Evolutionary conservation across 2,888 invertebrate species (phyloP).

Genomic region (Drosophila nigritarsus): DNA sequence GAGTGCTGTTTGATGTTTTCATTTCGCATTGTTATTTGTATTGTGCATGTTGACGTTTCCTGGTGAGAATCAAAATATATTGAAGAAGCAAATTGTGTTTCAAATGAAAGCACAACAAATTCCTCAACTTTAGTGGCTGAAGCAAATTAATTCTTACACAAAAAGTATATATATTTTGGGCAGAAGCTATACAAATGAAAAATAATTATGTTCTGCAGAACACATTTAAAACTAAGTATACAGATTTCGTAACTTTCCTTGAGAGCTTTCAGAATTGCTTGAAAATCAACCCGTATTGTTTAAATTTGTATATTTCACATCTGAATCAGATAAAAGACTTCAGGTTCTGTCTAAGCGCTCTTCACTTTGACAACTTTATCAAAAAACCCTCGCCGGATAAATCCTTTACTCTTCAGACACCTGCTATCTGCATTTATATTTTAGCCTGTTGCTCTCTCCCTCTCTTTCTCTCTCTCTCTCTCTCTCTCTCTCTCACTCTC

Average conservation of each 20-base stretch:
- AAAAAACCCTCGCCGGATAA: constrained; percentile 24
- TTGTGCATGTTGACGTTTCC: not conserved
- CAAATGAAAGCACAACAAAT: not conserved
- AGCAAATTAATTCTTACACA: not conserved
- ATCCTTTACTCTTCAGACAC: not conserved
- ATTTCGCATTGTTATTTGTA: not conserved
- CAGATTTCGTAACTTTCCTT: not conserved
- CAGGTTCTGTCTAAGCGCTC: not conserved
- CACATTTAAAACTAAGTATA: not conserved
- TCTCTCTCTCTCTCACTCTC: not conserved
- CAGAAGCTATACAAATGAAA: not conserved
- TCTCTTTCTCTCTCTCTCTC: not conserved
- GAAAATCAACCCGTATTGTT: not conserved
- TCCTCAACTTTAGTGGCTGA: not conserved
- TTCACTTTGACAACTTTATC: constrained; percentile 15
- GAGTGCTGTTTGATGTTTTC: not conserved
- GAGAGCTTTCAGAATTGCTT: not conserved
- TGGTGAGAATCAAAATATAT: not conserved
- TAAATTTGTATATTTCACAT: not conserved
- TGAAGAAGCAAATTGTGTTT: not conserved
- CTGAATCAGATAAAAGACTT: not conserved
- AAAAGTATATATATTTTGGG: not conserved
- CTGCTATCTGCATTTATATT: constrained; percentile 15
- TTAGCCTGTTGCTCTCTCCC: constrained; percentile 19
- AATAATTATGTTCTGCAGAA: not conserved